Conservation (phyloP, 2,113 vertebrate species). For the Trochalopteron elliotii region DNA sequence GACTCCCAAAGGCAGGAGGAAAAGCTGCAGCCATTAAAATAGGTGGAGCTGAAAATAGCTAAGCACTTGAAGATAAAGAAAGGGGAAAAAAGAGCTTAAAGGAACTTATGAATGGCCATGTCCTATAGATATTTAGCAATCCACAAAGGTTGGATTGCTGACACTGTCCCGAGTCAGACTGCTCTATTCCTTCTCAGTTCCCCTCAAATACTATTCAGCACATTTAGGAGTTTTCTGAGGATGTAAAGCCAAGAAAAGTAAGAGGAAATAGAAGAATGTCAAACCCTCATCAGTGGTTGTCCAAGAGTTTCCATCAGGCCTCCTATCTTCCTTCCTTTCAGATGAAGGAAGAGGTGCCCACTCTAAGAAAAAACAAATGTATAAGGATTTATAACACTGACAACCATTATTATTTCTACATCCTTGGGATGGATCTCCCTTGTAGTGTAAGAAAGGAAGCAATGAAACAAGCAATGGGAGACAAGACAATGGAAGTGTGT, state of each 20-base stretch:
- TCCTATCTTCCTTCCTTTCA: neutral
- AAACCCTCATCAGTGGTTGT: neutral
- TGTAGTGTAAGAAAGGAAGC: neutral
- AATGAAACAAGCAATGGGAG: neutral
- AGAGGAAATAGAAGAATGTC: neutral
- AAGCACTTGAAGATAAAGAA: neutral
- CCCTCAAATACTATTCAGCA: neutral
- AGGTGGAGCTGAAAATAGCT: conserved; percentile 58
- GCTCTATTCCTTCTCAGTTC: neutral
- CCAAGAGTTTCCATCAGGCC: neutral
- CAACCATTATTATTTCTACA: neutral
- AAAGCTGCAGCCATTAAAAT: conserved; percentile 57
- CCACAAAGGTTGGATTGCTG: neutral
- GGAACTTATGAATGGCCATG: neutral
- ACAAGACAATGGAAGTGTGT: neutral
- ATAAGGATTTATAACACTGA: neutral
- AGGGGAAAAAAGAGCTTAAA: neutral
- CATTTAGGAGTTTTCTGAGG: neutral
- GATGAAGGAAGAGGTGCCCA: neutral
- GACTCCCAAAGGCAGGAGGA: conserved; percentile 46
- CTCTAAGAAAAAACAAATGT: neutral
- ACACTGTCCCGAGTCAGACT: neutral
- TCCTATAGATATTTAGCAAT: neutral
- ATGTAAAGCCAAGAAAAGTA: neutral
- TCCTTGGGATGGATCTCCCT: neutral